Conservation (phyloP, 2,797 vertebrate species). For the Acipenser ruthenus region DNA sequence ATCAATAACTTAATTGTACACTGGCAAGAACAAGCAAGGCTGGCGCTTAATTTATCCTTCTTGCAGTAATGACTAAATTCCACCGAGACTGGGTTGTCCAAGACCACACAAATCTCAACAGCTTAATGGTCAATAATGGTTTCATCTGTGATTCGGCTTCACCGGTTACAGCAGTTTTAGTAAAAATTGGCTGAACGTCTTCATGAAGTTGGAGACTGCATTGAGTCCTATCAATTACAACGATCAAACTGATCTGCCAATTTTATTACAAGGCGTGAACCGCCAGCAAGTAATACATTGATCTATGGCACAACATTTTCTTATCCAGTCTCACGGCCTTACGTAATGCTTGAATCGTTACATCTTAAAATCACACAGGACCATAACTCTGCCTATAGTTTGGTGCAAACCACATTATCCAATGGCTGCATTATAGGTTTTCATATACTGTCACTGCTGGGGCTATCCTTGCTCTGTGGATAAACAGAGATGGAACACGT, state of each 20-base stretch:
- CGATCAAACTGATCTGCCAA: not conserved
- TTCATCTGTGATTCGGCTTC: conserved; percentile 20
- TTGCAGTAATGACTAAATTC: conserved; percentile 23
- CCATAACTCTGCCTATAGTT: no score
- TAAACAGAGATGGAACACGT: no score
- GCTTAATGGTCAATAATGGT: conserved; percentile 27
- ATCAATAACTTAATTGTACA: conserved; percentile 31
- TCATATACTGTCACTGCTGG: no score
- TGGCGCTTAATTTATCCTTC: conserved; percentile 26
- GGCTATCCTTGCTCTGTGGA: no score
- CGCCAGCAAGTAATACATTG: not conserved
- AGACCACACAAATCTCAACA: conserved; percentile 18
- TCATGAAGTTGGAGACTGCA: not conserved
- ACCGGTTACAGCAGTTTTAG: conserved; percentile 5
- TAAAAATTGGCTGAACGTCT: not conserved
- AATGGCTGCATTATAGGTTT: no score
- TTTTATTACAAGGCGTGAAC: not conserved
- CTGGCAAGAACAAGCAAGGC: conserved; percentile 9
- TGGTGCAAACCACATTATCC: no score
- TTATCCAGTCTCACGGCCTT: not conserved
- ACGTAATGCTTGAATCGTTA: not conserved
- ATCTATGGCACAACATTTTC: not conserved
- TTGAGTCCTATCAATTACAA: not conserved
- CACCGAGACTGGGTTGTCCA: not conserved
- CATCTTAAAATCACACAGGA: no score